Conservation (phyloP, 2,113 vertebrate genomes). For the Gambusia holbrooki region DNA sequence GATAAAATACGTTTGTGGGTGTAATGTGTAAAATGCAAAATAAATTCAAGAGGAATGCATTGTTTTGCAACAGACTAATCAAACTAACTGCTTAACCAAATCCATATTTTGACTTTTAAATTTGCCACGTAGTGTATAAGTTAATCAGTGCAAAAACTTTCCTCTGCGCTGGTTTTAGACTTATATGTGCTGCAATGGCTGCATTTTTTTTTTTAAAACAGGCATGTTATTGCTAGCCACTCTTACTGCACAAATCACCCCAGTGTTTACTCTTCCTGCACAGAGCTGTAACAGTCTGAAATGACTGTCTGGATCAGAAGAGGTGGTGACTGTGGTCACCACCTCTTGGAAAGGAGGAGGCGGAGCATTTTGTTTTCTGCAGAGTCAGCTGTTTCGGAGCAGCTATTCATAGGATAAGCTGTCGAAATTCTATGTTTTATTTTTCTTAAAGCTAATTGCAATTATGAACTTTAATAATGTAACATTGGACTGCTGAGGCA, state of each 20-base stretch:
- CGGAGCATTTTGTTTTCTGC: conserved; percentile 30
- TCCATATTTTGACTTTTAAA: conserved; percentile 1
- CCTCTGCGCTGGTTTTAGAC: conserved; percentile 6
- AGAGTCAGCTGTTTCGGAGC: conserved; percentile 29
- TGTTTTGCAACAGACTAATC: too few species aligned
- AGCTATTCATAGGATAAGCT: neutral
- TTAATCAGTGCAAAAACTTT: neutral
- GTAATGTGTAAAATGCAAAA: too few species aligned
- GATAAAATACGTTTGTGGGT: too few species aligned
- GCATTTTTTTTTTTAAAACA: conserved; percentile 44
- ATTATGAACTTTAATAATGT: neutral
- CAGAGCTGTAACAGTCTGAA: conserved; percentile 20
- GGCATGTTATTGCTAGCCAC: conserved; percentile 53
- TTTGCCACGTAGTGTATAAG: neutral
- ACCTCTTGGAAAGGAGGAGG: conserved; percentile 12
- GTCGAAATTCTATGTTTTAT: neutral
- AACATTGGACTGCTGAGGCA: neutral
- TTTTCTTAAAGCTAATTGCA: neutral
- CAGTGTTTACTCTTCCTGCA: conserved; percentile 54
- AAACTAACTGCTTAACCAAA: neutral
- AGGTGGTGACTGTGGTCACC: conserved; percentile 25
- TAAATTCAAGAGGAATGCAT: too few species aligned
- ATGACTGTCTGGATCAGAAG: conserved; percentile 44
- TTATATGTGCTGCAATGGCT: conserved; percentile 34
- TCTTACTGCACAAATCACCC: conserved; percentile 42